phyloP scores from a whole-genome alignment of 2,888 invertebrate species.

The Drosophila limbata region DNA sequence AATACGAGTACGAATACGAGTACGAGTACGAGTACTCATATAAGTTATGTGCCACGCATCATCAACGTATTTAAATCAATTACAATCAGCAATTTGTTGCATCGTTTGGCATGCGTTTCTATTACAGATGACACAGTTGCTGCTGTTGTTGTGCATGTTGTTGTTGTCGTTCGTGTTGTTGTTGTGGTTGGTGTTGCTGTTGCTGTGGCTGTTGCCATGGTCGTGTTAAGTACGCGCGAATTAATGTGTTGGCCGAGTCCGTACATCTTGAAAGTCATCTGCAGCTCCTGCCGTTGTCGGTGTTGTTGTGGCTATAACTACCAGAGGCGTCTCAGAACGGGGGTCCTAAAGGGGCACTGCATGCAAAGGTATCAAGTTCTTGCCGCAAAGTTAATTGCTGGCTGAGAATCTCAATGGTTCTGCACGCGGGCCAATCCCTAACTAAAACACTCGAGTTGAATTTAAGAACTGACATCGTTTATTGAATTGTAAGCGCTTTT shows the following conservation, averaged over 20 bases:
- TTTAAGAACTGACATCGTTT: no score
- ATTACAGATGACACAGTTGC: constrained; percentile 67
- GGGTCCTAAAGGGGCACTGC: neutral
- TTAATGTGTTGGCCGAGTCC: constrained; percentile 77
- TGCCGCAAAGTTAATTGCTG: no score
- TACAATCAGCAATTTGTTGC: constrained; percentile 80
- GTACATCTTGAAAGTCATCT: constrained; percentile 70
- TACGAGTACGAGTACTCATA: constrained; percentile 12
- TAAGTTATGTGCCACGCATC: constrained; percentile 82
- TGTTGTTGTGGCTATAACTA: constrained; percentile 17
- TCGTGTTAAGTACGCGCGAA: constrained; percentile 80
- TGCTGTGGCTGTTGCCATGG: constrained; percentile 34
- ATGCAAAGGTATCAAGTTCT: no score
- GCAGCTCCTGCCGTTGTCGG: constrained; percentile 42
- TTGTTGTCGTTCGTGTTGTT: constrained; percentile 16
- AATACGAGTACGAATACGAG: constrained; percentile 3
- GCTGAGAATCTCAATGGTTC: no score
- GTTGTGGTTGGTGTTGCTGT: constrained; percentile 17
- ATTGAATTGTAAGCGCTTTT: no score
- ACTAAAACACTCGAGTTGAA: no score
- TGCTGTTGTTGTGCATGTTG: constrained; percentile 28
- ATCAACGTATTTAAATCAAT: constrained; percentile 83
- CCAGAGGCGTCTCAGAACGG: neutral
- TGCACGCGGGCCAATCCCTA: no score
- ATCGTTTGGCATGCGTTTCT: constrained; percentile 71